Conservation (phyloP, 2,113 vertebrate species). For the Trogon melanurus region DNA sequence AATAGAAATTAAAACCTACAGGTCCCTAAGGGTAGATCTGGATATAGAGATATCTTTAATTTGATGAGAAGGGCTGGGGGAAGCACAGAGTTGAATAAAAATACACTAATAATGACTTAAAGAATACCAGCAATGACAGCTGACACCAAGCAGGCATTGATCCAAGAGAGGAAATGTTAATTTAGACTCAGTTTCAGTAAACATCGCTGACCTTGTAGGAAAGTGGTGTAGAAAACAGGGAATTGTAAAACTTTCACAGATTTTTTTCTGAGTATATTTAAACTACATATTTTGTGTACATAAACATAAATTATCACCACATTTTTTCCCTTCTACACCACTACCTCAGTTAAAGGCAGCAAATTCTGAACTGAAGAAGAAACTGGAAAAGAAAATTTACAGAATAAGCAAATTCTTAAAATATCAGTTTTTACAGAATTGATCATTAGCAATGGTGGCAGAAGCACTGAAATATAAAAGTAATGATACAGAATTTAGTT, state of each 20-base stretch:
- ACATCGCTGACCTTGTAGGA: not conserved
- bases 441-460: not conserved
- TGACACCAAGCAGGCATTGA: conserved; percentile 13
- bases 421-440: not conserved
- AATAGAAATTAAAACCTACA: not conserved
- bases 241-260: not conserved
- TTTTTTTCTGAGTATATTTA: not conserved
- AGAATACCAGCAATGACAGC: not conserved
- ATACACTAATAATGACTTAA: not conserved
- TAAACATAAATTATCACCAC: not conserved
- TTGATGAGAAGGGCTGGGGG: not conserved
- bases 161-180: not conserved
- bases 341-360: not conserved
- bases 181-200: not conserved
- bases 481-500: not conserved
- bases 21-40: not conserved
- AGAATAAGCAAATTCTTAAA: not conserved
- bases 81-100: conserved; percentile 11
- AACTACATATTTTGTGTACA: not conserved
- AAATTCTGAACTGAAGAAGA: not conserved
- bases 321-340: not conserved
- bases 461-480: not conserved
- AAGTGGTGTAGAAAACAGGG: not conserved
- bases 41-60: conserved; percentile 15
- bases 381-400: not conserved